Evolutionary conservation across 2,797 vertebrate species (phyloP).

Genomic region (Paguma larvata): DNA sequence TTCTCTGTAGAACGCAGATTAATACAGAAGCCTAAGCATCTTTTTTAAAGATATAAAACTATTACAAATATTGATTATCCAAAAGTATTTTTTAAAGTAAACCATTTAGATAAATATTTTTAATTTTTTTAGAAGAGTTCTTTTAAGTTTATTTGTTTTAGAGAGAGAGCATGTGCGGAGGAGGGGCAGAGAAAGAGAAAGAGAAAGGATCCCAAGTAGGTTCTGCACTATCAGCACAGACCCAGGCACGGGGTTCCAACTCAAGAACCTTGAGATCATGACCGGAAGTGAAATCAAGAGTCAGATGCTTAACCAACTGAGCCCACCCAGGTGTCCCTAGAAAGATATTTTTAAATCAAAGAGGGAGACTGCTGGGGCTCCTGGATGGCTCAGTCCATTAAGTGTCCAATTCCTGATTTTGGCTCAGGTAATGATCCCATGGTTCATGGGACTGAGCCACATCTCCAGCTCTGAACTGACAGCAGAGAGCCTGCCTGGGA

Average conservation of each 20-base stretch:
- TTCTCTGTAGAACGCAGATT: neutral
- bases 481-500: too few relatives aligned
- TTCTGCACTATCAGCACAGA: neutral
- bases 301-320: neutral
- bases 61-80: neutral
- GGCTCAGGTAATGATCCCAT: too few relatives aligned
- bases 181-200: neutral
- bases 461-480: too few relatives aligned
- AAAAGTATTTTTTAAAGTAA: neutral
- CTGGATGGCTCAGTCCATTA: too few relatives aligned
- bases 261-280: neutral
- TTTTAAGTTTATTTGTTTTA: neutral
- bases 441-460: too few relatives aligned
- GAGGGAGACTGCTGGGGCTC: neutral
- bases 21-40: neutral
- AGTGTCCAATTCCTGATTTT: too few relatives aligned
- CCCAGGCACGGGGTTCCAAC: neutral
- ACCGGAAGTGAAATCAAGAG: too few relatives aligned
- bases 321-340: too few relatives aligned
- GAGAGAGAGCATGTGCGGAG: neutral
- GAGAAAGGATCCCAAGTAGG: neutral
- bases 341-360: neutral
- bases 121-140: neutral
- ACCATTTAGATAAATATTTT: neutral
- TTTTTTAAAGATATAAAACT: neutral